Conservation (phyloP, 2,113 vertebrate genomes). For the Scalopus aquaticus region DNA sequence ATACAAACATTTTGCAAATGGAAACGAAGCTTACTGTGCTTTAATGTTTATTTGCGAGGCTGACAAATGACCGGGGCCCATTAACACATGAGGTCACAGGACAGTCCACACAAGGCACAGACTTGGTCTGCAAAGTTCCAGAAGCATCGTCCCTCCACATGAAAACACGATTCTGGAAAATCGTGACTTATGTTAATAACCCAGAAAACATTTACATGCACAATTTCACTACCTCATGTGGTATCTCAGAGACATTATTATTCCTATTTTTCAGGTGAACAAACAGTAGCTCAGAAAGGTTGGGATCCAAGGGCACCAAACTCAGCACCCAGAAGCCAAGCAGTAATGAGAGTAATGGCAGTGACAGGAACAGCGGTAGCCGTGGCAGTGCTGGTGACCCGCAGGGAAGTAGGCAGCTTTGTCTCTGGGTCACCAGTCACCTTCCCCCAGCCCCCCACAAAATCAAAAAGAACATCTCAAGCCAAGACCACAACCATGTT, state of each 20-base stretch:
- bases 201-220: neutral
- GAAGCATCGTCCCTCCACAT: neutral
- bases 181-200: neutral
- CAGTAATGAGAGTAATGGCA: neutral
- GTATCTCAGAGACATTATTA: neutral
- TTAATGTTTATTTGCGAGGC: constrained; percentile 13
- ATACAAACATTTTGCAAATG: constrained; percentile 53
- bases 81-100: neutral
- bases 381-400: neutral
- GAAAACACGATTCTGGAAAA: neutral
- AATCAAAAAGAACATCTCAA: neutral
- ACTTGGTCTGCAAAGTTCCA: neutral
- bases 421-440: neutral
- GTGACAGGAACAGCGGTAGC: accelerated
- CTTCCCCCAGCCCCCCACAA: neutral
- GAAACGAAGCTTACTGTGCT: constrained; percentile 7
- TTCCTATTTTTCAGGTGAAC: neutral
- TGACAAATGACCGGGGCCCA: neutral
- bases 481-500: neutral
- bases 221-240: neutral
- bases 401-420: neutral
- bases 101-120: neutral
- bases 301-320: neutral
- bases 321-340: neutral
- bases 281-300: neutral